A percentile compares a stretch with the other conserved stretches of the same genome.
Evolutionary conservation across 2,113 vertebrate species (phyloP).

Genomic region (Agapornis roseicollis): DNA sequence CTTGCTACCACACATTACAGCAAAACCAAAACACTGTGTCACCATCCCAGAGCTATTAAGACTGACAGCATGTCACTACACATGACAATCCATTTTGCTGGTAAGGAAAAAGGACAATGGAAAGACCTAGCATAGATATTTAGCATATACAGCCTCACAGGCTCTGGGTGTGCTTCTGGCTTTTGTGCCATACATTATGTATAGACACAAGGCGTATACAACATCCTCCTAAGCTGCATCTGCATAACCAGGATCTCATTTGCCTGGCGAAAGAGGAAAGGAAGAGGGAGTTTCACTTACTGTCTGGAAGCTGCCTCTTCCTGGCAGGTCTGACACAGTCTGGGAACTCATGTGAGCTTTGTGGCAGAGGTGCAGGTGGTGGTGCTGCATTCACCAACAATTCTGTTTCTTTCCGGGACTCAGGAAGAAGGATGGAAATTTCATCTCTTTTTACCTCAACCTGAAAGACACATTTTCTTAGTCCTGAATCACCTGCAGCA

Average conservation of each 20-base stretch:
- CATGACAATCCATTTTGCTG: neutral
- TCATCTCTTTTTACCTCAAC: neutral
- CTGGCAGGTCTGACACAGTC: constrained; percentile 56
- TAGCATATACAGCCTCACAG: neutral
- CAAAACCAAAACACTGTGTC: neutral
- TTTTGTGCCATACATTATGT: neutral
- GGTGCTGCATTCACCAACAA: neutral
- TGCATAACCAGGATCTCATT: neutral
- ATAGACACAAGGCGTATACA: neutral
- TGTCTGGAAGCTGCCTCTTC: constrained; percentile 52
- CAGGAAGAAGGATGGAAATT: neutral
- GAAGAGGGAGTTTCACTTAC: constrained; percentile 10
- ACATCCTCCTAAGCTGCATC: neutral
- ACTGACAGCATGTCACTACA: neutral
- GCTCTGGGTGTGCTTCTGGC: neutral
- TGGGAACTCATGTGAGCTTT: constrained; percentile 21
- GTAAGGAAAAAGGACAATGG: neutral
- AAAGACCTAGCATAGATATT: neutral
- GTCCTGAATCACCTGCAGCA: neutral
- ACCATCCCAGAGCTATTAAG: neutral
- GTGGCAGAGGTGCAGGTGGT: neutral
- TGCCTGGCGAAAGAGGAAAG: neutral
- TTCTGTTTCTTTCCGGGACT: neutral
- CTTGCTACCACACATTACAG: neutral
- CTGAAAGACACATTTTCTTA: constrained; percentile 14